Evolutionary conservation across 2,113 vertebrate species (phyloP), one percentile per base, ranked within the genome.

Genomic region (Triplophysa dalaica): DNA sequence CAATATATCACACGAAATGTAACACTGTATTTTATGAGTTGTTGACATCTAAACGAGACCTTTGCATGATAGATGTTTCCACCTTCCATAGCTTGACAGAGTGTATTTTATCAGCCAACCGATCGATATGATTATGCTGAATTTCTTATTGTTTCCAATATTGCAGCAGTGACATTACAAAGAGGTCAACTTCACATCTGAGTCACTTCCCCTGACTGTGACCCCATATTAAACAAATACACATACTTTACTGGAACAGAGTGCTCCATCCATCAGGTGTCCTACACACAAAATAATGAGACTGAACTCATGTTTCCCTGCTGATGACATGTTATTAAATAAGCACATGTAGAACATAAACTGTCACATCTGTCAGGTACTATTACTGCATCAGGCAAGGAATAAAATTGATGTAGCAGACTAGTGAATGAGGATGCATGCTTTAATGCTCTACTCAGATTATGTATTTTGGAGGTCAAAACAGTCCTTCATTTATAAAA

Each of bases 81-180:
- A 41, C 50, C 56, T 64, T 33, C 50, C 33, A n/a, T 75, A 76
- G 45, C 43, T 29, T 61, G 33, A 64, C 58, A 70, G 12, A 43
- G 13, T 33, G 13, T 77, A 62, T 67, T 79, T 79, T 79, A 60
- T 84, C 67, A 63, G 41, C 67, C 67, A 70, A 29, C 50, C 72
- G 70, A 84, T 86, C 81, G 63, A 86, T 83, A 83, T 26, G 24
- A 80, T 84, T 72, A 60, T 80, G 63, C 67, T 72, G 74, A 43
- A 79, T 24, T 41, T 60, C 29, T 69, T 52, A 60, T 74, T 61
- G 63, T 41, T 45, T 69, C 33, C 38, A 43, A 67, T 54, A 74
- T 75, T 60, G 2, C 14, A 21, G 22, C 29, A 69, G n/a, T 54
- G 63, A 48, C 22, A 65, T 74, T 16, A 74, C 38, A 66, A 29